Conservation (phyloP, 2,888 invertebrate genomes). For the Archaeoteleia sp. region DNA sequence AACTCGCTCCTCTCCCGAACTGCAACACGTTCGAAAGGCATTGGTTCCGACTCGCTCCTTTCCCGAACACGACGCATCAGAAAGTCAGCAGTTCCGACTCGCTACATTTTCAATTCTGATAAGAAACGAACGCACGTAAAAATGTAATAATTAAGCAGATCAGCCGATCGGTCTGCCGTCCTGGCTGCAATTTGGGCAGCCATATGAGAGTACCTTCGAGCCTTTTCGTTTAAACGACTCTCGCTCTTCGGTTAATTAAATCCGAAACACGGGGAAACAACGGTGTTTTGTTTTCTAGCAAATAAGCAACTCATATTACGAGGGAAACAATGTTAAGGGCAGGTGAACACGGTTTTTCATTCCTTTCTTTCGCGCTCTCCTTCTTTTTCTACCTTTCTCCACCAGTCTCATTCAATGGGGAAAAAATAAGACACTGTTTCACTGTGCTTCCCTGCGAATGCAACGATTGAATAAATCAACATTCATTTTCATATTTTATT, state of each 20-base stretch:
- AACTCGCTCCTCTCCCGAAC: too few species aligned
- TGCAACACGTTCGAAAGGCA: too few species aligned
- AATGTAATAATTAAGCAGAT: conserved; percentile 10
- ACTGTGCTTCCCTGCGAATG: conserved; percentile 8
- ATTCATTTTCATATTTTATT: conserved; percentile 9
- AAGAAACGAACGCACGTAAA: conserved; percentile 1
- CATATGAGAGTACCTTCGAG: conserved; percentile 7
- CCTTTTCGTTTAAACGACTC: conserved; percentile 27
- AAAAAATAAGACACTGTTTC: conserved; percentile 35
- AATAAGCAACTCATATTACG: conserved; percentile 49
- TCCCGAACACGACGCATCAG: too few species aligned
- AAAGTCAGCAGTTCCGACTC: too few species aligned
- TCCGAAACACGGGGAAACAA: conserved; percentile 56
- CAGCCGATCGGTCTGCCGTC: too few species aligned
- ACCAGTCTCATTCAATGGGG: conserved; percentile 11
- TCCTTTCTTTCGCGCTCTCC: conserved; percentile 1
- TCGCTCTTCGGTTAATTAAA: conserved; percentile 58
- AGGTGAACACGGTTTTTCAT: conserved; percentile 27
- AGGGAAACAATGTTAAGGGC: conserved; percentile 38
- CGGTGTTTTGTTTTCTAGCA: conserved; percentile 57
- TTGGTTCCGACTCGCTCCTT: too few species aligned
- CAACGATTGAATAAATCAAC: conserved; percentile 26
- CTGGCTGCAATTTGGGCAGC: too few species aligned
- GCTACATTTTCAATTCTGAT: not conserved
- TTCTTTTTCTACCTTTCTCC: conserved; percentile 4